Evolutionary conservation across 2,888 invertebrate genomes (phyloP).

Genomic region (Conops quadrifasciatus): DNA sequence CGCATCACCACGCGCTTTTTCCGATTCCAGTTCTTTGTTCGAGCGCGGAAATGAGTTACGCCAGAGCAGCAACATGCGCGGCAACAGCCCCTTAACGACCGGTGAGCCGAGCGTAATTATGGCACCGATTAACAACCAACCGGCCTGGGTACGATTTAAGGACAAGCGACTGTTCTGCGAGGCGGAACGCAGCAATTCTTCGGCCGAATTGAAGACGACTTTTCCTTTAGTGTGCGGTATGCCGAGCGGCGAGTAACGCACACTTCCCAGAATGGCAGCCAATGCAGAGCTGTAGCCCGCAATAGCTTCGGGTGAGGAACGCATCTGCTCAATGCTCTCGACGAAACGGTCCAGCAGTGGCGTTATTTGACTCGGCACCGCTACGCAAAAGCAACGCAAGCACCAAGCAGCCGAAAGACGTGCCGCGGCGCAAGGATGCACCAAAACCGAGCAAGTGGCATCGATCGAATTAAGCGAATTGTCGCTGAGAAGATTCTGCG

Average conservation of each 20-base stretch:
- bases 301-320: conserved; percentile 88
- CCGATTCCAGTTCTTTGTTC: conserved; percentile 94
- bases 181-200: conserved; percentile 93
- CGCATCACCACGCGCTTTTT: conserved; percentile 94
- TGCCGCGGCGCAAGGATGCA: conserved; percentile 94
- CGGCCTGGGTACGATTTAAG: conserved; percentile 93
- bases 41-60: conserved; percentile 97
- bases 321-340: conserved; percentile 86
- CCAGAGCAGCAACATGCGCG: conserved; percentile 94
- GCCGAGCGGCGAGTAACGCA: conserved; percentile 87
- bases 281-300: conserved; percentile 92
- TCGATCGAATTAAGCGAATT: conserved; percentile 78
- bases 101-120: conserved; percentile 95
- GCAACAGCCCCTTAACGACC: conserved; percentile 90
- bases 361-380: conserved; percentile 93
- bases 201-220: conserved; percentile 96
- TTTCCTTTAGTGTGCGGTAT: conserved; percentile 97
- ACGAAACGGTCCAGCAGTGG: conserved; percentile 91
- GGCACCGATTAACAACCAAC: conserved; percentile 96
- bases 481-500: conserved; percentile 88
- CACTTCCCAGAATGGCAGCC: conserved; percentile 92
- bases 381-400: conserved; percentile 86
- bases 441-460: conserved; percentile 75
- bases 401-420: conserved; percentile 96
- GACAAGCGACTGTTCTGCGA: conserved; percentile 96